Evolutionary conservation across 92 coral and sea anemone genomes (phyloP), one percentile per base, ranked within the genome.

Genomic region (Siderastrea radians): DNA sequence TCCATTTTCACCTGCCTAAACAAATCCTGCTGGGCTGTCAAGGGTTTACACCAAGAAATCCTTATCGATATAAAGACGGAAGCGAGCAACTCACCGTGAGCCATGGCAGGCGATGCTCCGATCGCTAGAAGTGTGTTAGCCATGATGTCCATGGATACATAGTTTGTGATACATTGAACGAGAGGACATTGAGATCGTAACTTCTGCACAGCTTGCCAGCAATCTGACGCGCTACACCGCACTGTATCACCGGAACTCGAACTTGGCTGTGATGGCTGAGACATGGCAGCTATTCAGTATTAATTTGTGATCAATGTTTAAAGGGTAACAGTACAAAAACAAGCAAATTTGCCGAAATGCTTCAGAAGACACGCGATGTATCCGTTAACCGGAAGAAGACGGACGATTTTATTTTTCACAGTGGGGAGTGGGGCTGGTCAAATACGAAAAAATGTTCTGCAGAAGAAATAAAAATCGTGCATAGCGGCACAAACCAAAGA

Each of bases 81-180:
- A 78, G 55, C 54, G 72, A 63, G n/a, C 38, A 62, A 55, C 88
- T 66, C 84, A 89, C 92, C 92, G 57, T 89, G 89, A 15, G 15
- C 89, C 92, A 89, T 89, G 52, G 89, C 89, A 54, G 92, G 92
- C 47, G 92, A 89, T 68, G 92, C 92, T 65, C 92, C 92, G 17
- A 83, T 60, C 51, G 92, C 87, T 9, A 89, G 89, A 2, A 89
- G 92, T 45, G 92, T 83, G 11, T 89, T 89, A 9, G 92, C 92
- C 88, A 88, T 88, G 77, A 88, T 75, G 64, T 88, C 92, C 92
- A 88, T 88, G 6, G 92, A 88, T 64, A 88, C 92, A 63, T 82
- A 88, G 82, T 88, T 88, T 52, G 92, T 88, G 49, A 88, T 82
- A 63, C 88, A 82, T 72, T 88, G 92, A 82, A 88, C 87, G 13